These are phyloP conservation scores for Epizoanthus fatuus DNA, from an alignment of 92 coral and sea anemone species.

Conservation along the genomic window DNA sequence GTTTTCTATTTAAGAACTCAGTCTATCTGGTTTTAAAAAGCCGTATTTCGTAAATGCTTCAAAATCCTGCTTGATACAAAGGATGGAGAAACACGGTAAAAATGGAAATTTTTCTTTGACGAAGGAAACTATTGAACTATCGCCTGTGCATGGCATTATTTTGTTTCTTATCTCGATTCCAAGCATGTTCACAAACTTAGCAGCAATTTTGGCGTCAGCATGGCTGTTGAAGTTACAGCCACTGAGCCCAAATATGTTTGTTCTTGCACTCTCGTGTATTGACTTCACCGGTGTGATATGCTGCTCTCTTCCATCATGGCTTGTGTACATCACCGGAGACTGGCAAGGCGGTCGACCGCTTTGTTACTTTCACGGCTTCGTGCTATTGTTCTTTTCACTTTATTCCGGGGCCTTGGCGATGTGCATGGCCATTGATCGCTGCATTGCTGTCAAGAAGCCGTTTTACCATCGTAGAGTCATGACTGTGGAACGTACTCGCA, in stretches of 20 bases:
- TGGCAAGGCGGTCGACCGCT: conserved; percentile 18
- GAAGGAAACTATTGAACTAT: neutral
- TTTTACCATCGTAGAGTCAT: conserved; percentile 34
- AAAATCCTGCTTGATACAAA: neutral
- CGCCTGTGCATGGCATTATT: neutral
- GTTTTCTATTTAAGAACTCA: too few relatives aligned
- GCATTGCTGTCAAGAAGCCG: conserved; percentile 18
- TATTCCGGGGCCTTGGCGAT: conserved; percentile 25
- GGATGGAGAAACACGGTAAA: neutral
- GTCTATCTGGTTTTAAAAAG: neutral
- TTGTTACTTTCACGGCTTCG: conserved; percentile 31
- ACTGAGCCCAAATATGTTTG: conserved; percentile 25
- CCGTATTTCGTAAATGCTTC: too few relatives aligned
- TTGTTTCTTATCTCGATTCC: conserved; percentile 26
- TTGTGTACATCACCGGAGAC: conserved; percentile 1
- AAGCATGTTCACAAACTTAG: conserved; percentile 29
- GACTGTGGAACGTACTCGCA: conserved; percentile 18
- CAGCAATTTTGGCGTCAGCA: conserved; percentile 14
- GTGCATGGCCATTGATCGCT: conserved; percentile 39
- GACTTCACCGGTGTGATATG: neutral
- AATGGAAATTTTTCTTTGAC: neutral
- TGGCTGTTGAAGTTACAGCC: conserved; percentile 30
- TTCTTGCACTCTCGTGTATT: conserved; percentile 4
- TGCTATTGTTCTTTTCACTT: neutral
- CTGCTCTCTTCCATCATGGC: conserved; percentile 18